Base-by-base conservation (phyloP, 2,113 vertebrate genomes). In the Malurus alboscapulatus region DNA sequence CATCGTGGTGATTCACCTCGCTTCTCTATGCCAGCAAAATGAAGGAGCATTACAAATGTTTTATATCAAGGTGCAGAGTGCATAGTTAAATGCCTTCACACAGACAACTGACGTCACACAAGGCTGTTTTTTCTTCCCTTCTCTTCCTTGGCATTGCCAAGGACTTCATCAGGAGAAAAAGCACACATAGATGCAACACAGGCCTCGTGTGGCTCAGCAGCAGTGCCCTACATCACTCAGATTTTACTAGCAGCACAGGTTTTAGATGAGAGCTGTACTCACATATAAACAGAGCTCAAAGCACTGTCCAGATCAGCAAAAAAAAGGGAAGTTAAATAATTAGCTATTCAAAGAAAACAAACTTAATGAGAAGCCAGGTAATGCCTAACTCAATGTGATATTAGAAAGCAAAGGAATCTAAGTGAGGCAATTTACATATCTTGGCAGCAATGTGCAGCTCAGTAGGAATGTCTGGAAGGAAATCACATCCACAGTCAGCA, bases 381-480 rank as follows among this genome's bases (percentile, higher is more conserved):
- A 92, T 90, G 73, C 57, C 36, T 92, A 90, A 92, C 63, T 81
- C 4, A 1, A 50, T 67, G 67, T 45, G 91, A 90, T 94, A 86
- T 48, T 94, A 90, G 86, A 94, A 93, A 95, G 92, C 72, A 95
- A 88, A 90, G 73, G 91, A 92, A 94, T 68, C 65, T 81, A 73
- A 92, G 65, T 44, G 76, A 95, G 67, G 85, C 90, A 94, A 80
- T 90, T 96, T 95, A 92, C 90, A 90, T 94, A 55, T 93, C 80
- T 96, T 96, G 94, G 95, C 95, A 96, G 90, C 61, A 86, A 63
- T 9, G 61, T 59, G 57, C 72, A 92, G 76, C 63, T 87, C 72
- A 59, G 72, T 84, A 95, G 88, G 92, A 95, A 94, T 92, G 96
- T 95, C 92, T 96, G 95, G 83, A 96, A 93, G 88, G 68, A 94